These are phyloP conservation scores for Melanostoma scalare DNA, from an alignment of 2,888 invertebrate genomes.

Conservation along the genomic window DNA sequence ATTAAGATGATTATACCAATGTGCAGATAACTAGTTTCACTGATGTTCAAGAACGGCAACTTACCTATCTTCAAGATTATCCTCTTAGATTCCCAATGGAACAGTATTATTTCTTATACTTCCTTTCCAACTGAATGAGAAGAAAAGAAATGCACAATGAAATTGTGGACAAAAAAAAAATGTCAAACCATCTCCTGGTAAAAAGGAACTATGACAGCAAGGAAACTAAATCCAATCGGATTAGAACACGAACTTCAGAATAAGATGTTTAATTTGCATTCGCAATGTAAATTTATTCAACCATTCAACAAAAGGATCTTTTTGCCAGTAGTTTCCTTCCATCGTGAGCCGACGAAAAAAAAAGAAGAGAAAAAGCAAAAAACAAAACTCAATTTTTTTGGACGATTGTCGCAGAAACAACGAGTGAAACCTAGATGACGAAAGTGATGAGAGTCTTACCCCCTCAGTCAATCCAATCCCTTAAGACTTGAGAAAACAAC, in stretches of 20 bases:
- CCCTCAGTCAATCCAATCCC: not conserved
- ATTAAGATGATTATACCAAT: constrained; percentile 58
- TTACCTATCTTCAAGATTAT: constrained; percentile 38
- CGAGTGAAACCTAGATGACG: not conserved
- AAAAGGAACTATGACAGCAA: constrained; percentile 49
- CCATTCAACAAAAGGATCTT: constrained; percentile 62
- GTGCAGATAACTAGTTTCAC: constrained; percentile 37
- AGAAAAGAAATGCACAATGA: constrained; percentile 42
- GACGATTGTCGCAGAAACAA: constrained; percentile 34
- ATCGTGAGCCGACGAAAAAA: constrained; percentile 4
- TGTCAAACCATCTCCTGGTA: not conserved
- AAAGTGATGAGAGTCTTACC: constrained; percentile 6
- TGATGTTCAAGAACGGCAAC: constrained; percentile 23
- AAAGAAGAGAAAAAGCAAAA: not conserved
- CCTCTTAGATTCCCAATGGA: constrained; percentile 42
- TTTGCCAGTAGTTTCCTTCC: constrained; percentile 62
- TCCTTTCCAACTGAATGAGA: not conserved
- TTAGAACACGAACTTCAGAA: constrained; percentile 71
- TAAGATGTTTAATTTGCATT: constrained; percentile 73
- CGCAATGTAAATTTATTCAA: constrained; percentile 72
- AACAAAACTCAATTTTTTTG: constrained; percentile 9
- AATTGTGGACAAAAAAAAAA: constrained; percentile 16
- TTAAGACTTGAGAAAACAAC: constrained; percentile 16
- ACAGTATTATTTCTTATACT: constrained; percentile 23
- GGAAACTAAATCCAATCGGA: constrained; percentile 70